phyloP scores from a whole-genome alignment of 2,113 vertebrate genomes.

The Rutilus rutilus region DNA sequence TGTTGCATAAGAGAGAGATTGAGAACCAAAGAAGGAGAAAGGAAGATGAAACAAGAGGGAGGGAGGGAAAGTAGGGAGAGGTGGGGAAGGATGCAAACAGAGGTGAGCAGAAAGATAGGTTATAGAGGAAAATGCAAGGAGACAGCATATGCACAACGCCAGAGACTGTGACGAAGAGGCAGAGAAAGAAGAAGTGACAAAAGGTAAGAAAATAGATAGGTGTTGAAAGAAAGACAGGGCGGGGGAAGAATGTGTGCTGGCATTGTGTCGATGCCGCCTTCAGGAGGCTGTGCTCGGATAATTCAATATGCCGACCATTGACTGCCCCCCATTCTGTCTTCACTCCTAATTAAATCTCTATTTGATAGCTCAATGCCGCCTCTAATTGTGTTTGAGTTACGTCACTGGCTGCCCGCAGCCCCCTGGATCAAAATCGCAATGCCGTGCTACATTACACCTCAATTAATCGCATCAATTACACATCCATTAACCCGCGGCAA shows the following conservation, averaged over 20 bases:
- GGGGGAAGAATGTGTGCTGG: slow-evolving; percentile 46
- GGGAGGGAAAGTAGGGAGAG: slow-evolving; percentile 29
- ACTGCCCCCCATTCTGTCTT: slow-evolving; percentile 72
- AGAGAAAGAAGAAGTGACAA: slow-evolving; percentile 56
- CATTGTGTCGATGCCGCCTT: slow-evolving; percentile 60
- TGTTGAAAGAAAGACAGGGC: slow-evolving; percentile 25
- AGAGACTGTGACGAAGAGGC: slow-evolving; percentile 57
- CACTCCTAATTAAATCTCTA: slow-evolving; percentile 81
- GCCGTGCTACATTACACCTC: slow-evolving; percentile 75
- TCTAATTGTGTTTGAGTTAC: slow-evolving; percentile 74
- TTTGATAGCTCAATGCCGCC: slow-evolving; percentile 76
- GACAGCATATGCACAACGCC: slow-evolving; percentile 51
- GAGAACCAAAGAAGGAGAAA: slow-evolving; percentile 48
- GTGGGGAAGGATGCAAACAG: slow-evolving; percentile 22
- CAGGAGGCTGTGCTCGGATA: slow-evolving; percentile 72
- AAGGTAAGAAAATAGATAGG: slow-evolving; percentile 42
- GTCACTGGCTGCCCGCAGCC: slow-evolving; percentile 64
- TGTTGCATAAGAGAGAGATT: slow-evolving; percentile 62
- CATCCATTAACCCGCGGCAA: slow-evolving; percentile 75
- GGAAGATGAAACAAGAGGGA: background rate
- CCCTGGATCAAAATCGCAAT: slow-evolving; percentile 65
- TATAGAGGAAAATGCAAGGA: slow-evolving; percentile 27
- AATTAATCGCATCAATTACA: slow-evolving; percentile 81
- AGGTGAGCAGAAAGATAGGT: slow-evolving; percentile 48
- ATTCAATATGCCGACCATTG: slow-evolving; percentile 78